A percentile compares a stretch with the other conserved stretches of the same genome.
Evolutionary conservation across 1,140 invertebrate genomes (phyloP).

Genomic region (Trinorchestia longiramus): DNA sequence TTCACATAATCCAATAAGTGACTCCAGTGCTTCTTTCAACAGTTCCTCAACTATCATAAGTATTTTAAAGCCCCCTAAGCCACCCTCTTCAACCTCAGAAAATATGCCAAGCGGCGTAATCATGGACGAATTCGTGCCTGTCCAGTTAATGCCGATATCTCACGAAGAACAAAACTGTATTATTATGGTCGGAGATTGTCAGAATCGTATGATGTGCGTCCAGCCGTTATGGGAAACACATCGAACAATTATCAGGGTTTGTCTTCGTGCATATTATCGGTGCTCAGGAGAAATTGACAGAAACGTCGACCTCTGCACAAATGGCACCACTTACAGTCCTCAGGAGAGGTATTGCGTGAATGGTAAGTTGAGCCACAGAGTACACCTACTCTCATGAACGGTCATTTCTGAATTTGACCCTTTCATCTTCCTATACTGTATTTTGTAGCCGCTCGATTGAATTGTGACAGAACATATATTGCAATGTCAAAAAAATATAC

Average conservation of each 20-base stretch:
- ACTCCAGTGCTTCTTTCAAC: neutral
- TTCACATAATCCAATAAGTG: neutral
- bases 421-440: too few relatives aligned
- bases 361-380: neutral
- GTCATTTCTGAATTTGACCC: too few relatives aligned
- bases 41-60: neutral
- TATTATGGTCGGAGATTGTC: neutral
- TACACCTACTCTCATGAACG: too few relatives aligned
- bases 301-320: neutral
- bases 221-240: neutral
- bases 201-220: conserved; percentile 14
- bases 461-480: too few relatives aligned
- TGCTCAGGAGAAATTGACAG: neutral
- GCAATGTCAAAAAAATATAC: too few relatives aligned
- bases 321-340: neutral
- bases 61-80: neutral
- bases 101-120: neutral
- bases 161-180: neutral
- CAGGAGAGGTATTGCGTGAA: neutral
- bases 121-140: neutral
- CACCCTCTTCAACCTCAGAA: neutral
- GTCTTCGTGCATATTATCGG: neutral
- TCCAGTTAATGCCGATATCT: neutral
- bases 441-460: too few relatives aligned
- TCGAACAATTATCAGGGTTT: neutral